phyloP scores from a whole-genome alignment of 2,113 vertebrate genomes.

The Pantherophis guttatus region DNA sequence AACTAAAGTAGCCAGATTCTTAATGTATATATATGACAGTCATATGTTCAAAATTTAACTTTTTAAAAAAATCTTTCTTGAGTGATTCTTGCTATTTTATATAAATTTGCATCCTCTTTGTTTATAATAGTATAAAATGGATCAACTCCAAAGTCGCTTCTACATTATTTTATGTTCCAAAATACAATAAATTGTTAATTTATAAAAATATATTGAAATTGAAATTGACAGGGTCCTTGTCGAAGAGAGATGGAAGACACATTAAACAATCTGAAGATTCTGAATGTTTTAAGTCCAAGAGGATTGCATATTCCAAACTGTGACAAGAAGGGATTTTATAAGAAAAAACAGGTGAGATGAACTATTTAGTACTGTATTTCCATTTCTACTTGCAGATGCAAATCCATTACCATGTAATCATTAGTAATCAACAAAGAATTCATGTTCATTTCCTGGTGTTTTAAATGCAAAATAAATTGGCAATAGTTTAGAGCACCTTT shows the following conservation, averaged over 20 bases:
- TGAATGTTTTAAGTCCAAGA: conserved; percentile 82
- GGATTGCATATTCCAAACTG: conserved; percentile 94
- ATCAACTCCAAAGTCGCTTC: not conserved
- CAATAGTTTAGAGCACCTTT: conserved; percentile 23
- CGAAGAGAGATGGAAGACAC: conserved; percentile 90
- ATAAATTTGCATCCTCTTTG: not conserved
- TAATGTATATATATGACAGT: not conserved
- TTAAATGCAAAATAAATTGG: conserved; percentile 7
- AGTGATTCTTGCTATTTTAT: not conserved
- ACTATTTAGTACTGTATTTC: not conserved
- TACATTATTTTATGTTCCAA: not conserved
- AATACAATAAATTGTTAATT: conserved; percentile 26
- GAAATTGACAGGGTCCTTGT: conserved; percentile 83
- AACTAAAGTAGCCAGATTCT: not conserved
- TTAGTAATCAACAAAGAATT: not conserved
- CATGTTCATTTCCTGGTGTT: not conserved
- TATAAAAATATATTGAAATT: conserved; percentile 13
- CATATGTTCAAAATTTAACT: not conserved
- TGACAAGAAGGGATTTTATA: conserved; percentile 96
- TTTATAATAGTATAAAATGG: not conserved
- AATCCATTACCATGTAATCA: not conserved
- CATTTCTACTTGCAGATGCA: not conserved
- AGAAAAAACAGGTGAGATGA: conserved; percentile 90
- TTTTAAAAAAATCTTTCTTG: not conserved
- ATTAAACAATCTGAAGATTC: conserved; percentile 85